These are phyloP conservation scores for Salticus scenicus DNA, from an alignment of 2,888 invertebrate genomes.

Conservation along the genomic window DNA sequence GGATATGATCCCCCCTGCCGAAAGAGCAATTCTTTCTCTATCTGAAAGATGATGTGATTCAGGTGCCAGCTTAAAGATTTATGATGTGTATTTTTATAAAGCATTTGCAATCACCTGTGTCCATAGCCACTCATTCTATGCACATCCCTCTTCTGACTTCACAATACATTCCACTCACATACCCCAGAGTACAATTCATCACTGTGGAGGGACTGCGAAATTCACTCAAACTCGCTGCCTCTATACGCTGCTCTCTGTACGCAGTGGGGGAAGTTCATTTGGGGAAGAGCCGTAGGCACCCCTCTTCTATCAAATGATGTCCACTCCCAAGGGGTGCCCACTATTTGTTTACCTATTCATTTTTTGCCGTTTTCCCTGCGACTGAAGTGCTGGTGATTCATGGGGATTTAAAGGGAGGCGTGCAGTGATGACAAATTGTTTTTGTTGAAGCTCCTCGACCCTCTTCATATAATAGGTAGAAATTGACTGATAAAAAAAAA, in stretches of 20 bases:
- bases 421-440: conserved; percentile 63
- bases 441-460: conserved; percentile 19
- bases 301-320: conserved; percentile 41
- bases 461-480: conserved; percentile 24
- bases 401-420: conserved; percentile 58
- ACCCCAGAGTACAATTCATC: conserved; percentile 57
- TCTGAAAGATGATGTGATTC: conserved; percentile 24
- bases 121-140: conserved; percentile 2
- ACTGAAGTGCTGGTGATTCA: conserved; percentile 51
- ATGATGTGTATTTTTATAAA: conserved; percentile 65
- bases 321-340: conserved; percentile 32
- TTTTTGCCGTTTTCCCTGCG: neutral
- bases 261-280: neutral
- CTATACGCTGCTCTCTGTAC: no score
- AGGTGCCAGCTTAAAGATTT: conserved; percentile 57
- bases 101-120: conserved; percentile 61
- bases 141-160: neutral
- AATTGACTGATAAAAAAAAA: no score
- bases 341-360: neutral
- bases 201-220: conserved; percentile 3
- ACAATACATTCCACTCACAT: conserved; percentile 51
- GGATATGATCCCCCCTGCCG: neutral
- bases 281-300: neutral
- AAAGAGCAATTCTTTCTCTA: neutral
- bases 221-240: neutral